Evolutionary conservation across 1,140 invertebrate genomes (phyloP), one percentile per base, ranked within the genome.

Genomic region (Cataglyphis hispanica): DNA sequence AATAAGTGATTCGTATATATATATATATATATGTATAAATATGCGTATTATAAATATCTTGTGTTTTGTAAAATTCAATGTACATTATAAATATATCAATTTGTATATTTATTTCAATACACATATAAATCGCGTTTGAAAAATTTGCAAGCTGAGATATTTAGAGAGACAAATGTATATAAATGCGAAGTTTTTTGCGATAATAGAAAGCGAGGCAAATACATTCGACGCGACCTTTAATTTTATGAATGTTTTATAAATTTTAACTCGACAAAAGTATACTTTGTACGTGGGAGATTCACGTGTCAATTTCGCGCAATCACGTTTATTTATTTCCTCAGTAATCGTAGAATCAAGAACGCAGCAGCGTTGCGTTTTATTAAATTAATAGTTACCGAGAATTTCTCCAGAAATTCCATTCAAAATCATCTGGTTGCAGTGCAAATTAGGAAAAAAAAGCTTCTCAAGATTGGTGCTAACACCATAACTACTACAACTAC

Each of bases 131-230:
- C 11, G 31, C 22, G 25, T 19, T n/a, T 27, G 11, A 22, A 64
- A 13, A 50, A 11, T n/a, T 3, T 16, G 66, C 58, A 25, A 70
- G 66, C 69, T 78, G 3, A 50, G 43, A 56, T 4, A 34, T 72
- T 69, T 27, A 58, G 13, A 31, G 16, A 31, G 19, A 27, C 37
- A 19, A 60, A 22, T 34, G 50, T 46, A 13, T 37, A 11, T 19
- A 66, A 66, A 40, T 13, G 19, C 16, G 58, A 63, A 7, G 40
- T 22, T 63, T 25, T 43, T 22, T 69, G 16, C 69, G 69, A 63
- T 61, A 64, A 87, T 87, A 56, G 70, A 75, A 76, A 87, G 64
- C 63, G 64, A 72, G 61, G 56, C 70, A 70, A 58, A 56, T 22
- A n/a, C 50, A 50, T 53, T 66, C 50, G 22, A 64, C 83, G 58